Percentiles rank a stretch among this genome's conserved stretches.
Evolutionary conservation across 2,888 invertebrate species (phyloP).

Genomic region (Mellilla xanthometata): DNA sequence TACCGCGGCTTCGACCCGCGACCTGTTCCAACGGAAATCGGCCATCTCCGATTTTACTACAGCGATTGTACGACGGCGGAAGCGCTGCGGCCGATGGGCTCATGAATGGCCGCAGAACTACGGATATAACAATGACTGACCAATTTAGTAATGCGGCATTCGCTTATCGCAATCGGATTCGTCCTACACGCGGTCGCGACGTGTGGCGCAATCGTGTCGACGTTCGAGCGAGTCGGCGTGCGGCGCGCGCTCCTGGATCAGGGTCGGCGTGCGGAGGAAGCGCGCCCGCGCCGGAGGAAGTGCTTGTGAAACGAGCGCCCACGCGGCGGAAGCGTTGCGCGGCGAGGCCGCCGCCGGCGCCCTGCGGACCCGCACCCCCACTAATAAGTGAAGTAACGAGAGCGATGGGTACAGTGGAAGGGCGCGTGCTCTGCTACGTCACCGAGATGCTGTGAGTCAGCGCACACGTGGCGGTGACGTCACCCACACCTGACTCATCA

Average conservation of each 20-base stretch:
- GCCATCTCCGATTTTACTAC: conserved; percentile 44
- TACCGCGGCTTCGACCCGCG: conserved; percentile 23
- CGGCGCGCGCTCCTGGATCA: conserved; percentile 34
- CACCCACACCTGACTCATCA: conserved; percentile 66
- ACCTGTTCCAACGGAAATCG: conserved; percentile 38
- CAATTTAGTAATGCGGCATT: conserved; percentile 53
- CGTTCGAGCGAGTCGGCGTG: conserved; percentile 38
- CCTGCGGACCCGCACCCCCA: conserved; percentile 34
- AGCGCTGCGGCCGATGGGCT: conserved; percentile 44
- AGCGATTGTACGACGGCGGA: conserved; percentile 47
- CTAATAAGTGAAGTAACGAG: conserved; percentile 44
- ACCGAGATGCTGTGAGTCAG: conserved; percentile 63
- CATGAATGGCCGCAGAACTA: conserved; percentile 49
- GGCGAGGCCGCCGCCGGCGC: conserved; percentile 42
- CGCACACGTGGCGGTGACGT: conserved; percentile 71
- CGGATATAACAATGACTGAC: conserved; percentile 53
- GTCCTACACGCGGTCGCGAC: conserved; percentile 48
- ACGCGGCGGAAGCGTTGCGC: conserved; percentile 71
- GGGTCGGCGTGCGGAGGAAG: conserved; percentile 49
- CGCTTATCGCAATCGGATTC: conserved; percentile 50
- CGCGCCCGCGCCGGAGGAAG: conserved; percentile 69
- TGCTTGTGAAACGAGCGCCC: conserved; percentile 69
- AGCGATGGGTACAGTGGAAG: conserved; percentile 52
- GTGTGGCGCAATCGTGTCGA: conserved; percentile 44
- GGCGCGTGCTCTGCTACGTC: conserved; percentile 56